These are phyloP conservation scores for Andrena marginata DNA, from an alignment of 2,888 invertebrate genomes.

Conservation along the genomic window DNA sequence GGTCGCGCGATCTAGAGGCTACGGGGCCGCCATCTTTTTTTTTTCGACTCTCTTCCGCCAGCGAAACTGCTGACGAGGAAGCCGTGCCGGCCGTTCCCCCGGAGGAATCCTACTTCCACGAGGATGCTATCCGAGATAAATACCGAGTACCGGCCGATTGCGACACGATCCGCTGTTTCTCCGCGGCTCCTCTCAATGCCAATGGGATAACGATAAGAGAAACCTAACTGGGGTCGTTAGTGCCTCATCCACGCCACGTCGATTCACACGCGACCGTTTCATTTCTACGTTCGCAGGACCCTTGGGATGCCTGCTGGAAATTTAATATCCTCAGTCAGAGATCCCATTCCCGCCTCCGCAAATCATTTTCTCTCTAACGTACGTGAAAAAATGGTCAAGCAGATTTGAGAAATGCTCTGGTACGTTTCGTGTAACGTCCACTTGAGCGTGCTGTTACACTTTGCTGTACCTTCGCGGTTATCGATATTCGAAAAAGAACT, in stretches of 20 bases:
- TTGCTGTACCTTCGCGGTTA: too few relatives aligned
- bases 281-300: background rate
- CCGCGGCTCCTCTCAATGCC: background rate
- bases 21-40: conserved; percentile 59
- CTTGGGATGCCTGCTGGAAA: background rate
- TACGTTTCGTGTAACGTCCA: too few relatives aligned
- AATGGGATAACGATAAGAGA: conserved; percentile 1
- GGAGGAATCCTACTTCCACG: background rate
- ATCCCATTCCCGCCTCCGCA: too few relatives aligned
- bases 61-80: conserved; percentile 53
- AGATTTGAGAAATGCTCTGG: too few relatives aligned
- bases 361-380: too few relatives aligned
- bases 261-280: conserved; percentile 12
- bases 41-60: conserved; percentile 25
- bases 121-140: background rate
- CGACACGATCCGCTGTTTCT: background rate
- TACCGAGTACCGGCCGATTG: background rate
- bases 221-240: conserved; percentile 21
- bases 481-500: too few relatives aligned
- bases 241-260: conserved; percentile 11
- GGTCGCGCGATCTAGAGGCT: conserved; percentile 60
- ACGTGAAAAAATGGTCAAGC: too few relatives aligned
- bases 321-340: too few relatives aligned
- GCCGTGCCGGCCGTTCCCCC: background rate
- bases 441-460: too few relatives aligned